Conservation (phyloP, 2,797 vertebrate genomes). For the Sardinella longiceps region DNA sequence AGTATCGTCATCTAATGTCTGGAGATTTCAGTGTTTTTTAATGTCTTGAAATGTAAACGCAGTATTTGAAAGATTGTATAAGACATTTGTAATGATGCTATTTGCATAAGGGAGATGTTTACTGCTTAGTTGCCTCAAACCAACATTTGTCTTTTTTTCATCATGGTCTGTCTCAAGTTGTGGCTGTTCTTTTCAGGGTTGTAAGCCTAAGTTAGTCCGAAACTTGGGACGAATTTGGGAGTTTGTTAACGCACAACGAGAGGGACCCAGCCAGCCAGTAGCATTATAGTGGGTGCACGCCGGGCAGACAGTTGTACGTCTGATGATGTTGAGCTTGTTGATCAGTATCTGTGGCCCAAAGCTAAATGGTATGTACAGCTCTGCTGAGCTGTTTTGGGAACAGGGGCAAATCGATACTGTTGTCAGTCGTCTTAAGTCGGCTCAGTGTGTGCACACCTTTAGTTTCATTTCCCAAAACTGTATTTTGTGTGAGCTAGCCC, state of each 20-base stretch:
- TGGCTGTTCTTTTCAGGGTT: slow-evolving; percentile 2
- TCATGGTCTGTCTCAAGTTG: slow-evolving; percentile 33
- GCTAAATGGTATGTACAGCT: too few relatives aligned
- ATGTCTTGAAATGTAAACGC: slow-evolving; percentile 32
- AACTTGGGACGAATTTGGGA: background rate
- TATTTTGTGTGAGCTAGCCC: background rate
- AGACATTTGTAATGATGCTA: slow-evolving; percentile 36
- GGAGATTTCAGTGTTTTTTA: slow-evolving; percentile 16
- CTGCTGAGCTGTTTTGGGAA: too few relatives aligned
- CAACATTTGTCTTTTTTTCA: slow-evolving; percentile 34
- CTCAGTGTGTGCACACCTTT: too few relatives aligned
- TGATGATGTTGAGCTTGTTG: too few relatives aligned
- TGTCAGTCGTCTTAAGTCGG: too few relatives aligned
- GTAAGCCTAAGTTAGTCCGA: background rate
- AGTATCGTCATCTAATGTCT: background rate
- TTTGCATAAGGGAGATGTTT: slow-evolving; percentile 35
- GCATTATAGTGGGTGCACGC: background rate
- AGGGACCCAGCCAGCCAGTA: slow-evolving; percentile 28
- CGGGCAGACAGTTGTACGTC: too few relatives aligned
- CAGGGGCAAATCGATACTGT: too few relatives aligned
- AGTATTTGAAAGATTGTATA: slow-evolving; percentile 45
- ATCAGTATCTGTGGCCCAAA: too few relatives aligned
- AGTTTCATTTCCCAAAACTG: background rate
- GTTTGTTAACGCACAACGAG: background rate
- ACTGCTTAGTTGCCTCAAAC: slow-evolving; percentile 40